Evolutionary conservation across 2,888 invertebrate species (phyloP).

Genomic region (Lobophora halterata): DNA sequence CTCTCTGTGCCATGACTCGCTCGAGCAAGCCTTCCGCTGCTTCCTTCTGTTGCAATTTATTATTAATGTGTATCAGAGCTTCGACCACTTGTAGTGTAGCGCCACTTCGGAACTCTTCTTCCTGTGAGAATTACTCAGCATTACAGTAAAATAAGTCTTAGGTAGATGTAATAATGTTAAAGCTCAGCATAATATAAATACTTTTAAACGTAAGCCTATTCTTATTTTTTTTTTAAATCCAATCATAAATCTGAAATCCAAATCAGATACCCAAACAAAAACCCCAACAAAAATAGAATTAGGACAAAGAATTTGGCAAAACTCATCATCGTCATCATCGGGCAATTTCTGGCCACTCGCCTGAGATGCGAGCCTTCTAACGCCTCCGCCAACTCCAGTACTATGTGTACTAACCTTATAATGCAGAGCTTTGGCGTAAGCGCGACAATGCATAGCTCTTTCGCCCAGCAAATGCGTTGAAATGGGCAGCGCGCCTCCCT

Average conservation of each 20-base stretch:
- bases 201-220: too few species aligned
- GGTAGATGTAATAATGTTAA: too few species aligned
- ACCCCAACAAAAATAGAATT: background rate
- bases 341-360: too few species aligned
- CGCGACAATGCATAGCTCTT: conserved; percentile 95
- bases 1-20: conserved; percentile 91
- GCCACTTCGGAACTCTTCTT: conserved; percentile 94
- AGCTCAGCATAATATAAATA: too few species aligned
- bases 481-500: conserved; percentile 95
- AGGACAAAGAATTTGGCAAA: too few species aligned
- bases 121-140: conserved; percentile 60
- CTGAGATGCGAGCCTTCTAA: background rate
- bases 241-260: too few species aligned
- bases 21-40: conserved; percentile 96
- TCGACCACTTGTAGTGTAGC: conserved; percentile 94
- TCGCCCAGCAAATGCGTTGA: conserved; percentile 93
- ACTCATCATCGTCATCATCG: too few species aligned
- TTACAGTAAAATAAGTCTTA: too few species aligned
- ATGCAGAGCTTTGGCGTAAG: conserved; percentile 83
- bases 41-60: conserved; percentile 98
- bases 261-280: conserved; percentile 1
- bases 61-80: conserved; percentile 97
- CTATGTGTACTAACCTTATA: conserved; percentile 69
- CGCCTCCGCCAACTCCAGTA: background rate
- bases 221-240: too few species aligned